phyloP scores from a whole-genome alignment of 2,113 vertebrate species.

The Cyanoramphus novaezelandiae region DNA sequence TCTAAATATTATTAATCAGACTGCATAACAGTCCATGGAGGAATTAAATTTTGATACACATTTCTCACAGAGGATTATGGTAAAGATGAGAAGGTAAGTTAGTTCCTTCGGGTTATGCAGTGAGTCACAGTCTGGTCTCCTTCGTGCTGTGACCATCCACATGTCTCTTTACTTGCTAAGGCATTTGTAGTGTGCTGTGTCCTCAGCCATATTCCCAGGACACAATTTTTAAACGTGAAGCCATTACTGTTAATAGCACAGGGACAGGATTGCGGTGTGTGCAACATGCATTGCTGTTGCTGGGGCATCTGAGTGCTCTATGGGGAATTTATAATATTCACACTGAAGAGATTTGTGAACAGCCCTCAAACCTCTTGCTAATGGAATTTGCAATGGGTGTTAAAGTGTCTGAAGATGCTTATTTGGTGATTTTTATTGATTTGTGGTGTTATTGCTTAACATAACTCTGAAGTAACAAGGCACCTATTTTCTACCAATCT shows the following conservation, averaged over 20 bases:
- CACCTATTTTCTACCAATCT: not conserved
- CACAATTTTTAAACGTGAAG: not conserved
- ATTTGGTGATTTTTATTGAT: constrained; percentile 42
- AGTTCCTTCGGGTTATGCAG: not conserved
- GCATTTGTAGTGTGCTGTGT: not conserved
- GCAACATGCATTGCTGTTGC: not conserved
- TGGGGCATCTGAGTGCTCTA: not conserved
- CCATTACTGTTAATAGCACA: not conserved
- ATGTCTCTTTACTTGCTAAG: not conserved
- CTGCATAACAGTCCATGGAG: not conserved
- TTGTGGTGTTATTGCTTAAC: not conserved
- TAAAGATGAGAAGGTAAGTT: not conserved
- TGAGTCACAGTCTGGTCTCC: not conserved
- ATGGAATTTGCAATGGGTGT: not conserved
- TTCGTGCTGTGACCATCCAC: not conserved
- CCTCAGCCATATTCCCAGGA: not conserved
- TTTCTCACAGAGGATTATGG: not conserved
- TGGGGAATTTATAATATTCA: not conserved
- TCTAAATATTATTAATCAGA: not conserved
- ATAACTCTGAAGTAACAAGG: not conserved
- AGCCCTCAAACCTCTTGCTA: not conserved
- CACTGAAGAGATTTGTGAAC: not conserved
- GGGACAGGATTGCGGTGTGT: not conserved
- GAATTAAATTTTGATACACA: not conserved
- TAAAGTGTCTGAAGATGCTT: constrained; percentile 4